Conservation (phyloP, 2,888 invertebrate genomes). For the Uloborus plumipes region DNA sequence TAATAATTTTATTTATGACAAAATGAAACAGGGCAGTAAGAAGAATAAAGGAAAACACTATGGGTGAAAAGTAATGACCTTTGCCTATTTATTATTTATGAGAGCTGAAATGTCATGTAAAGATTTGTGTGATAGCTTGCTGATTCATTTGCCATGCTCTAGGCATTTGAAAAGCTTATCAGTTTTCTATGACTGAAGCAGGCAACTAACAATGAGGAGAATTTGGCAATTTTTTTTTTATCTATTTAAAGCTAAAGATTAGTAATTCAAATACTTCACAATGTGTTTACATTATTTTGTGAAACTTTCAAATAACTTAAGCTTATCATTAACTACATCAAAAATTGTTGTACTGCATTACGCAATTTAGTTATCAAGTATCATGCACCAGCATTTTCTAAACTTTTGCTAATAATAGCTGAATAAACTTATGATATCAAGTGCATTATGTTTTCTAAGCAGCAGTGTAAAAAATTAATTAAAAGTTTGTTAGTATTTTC, state of each 20-base stretch:
- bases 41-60: background rate
- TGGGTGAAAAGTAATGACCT: background rate
- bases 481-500: too few species aligned
- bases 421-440: too few species aligned
- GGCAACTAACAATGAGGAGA: background rate
- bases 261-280: background rate
- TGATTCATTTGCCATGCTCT: background rate
- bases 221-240: too few species aligned
- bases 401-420: too few species aligned
- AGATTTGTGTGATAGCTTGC: background rate
- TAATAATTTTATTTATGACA: background rate
- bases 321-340: too few species aligned
- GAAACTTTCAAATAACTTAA: too few species aligned
- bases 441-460: too few species aligned
- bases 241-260: conserved; percentile 3
- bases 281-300: too few species aligned
- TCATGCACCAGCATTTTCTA: too few species aligned
- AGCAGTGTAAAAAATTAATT: too few species aligned
- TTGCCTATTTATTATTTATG: conserved; percentile 3
- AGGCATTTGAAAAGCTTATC: background rate
- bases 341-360: too few species aligned
- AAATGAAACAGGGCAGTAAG: background rate
- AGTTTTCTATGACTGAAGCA: background rate
- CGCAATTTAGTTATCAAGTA: too few species aligned
- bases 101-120: background rate